Conservation (phyloP, 2,113 vertebrate species). For the Numida meleagris region DNA sequence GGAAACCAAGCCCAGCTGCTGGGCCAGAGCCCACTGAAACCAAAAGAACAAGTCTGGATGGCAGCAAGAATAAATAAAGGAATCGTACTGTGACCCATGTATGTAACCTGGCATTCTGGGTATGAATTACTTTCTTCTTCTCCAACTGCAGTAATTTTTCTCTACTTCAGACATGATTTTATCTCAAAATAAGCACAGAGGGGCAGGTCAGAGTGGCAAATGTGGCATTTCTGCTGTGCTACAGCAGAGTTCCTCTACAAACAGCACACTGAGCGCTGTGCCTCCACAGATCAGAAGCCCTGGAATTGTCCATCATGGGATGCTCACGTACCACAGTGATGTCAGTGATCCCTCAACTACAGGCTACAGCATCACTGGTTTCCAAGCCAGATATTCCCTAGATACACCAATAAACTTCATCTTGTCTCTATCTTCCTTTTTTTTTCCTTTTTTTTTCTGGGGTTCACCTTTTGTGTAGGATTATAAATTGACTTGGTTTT, state of each 20-base stretch:
- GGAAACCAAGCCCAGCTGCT: background rate
- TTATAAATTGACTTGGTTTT: background rate
- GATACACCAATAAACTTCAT: background rate
- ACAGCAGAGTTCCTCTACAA: background rate
- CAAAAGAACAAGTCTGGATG: background rate
- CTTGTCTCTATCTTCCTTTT: background rate
- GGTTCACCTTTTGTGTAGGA: background rate
- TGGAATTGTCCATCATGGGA: background rate
- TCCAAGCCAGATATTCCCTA: background rate
- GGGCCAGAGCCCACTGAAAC: background rate
- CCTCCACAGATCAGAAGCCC: background rate
- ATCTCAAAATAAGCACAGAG: background rate
- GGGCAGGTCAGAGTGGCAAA: background rate
- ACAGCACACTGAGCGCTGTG: rapidly evolving
- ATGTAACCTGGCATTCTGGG: background rate
- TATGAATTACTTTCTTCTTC: background rate
- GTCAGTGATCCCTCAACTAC: background rate
- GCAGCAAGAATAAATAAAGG: background rate
- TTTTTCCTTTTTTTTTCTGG: background rate
- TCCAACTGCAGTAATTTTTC: background rate
- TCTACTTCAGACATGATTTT: background rate
- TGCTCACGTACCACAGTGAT: background rate
- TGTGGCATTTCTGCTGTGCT: background rate
- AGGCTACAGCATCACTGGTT: background rate
- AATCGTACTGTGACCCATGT: background rate